Evolutionary conservation across 2,113 vertebrate species (phyloP), one percentile per base, ranked within the genome.

Genomic region (Hippopotamus amphibius): DNA sequence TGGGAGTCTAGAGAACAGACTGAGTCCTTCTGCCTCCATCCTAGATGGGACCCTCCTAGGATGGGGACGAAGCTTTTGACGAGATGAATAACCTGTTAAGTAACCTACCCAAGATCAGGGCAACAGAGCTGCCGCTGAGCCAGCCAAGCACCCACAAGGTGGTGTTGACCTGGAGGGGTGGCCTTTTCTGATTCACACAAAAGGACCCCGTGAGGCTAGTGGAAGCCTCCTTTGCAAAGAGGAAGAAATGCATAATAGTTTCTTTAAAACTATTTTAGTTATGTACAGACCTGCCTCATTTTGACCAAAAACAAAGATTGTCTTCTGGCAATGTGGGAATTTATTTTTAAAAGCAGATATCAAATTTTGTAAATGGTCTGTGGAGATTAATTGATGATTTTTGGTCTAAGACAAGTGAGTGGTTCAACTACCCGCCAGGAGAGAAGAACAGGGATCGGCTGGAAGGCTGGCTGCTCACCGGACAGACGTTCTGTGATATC

Each of bases 401-500:
- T 68, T 24, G 24, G 21, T 41, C 85, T 37, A 22, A 92, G 72
- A 41, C n/a, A n/a, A 37, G 33, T 41, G 63, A n/a, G 24, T 55
- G 28, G 50, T 48, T 74, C 61, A 57, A 30, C 21, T 76, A 11
- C 30, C n/a, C 1, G 65, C 11, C 17, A 3, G 82, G 33, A 41
- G 33, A 76, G 79, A 46, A 55, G 43, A 53, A 59, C 12, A 66
- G 76, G n/a, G 26, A 57, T 2, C 2, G 21, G 10, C 59, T 15
- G 2, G 68, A 41, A 11, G 10, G 26, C 6, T 21, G 15, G 46
- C 37, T 5, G 1, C 14, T 98, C 97, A 99, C 98, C 98, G 66
- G 98, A 90, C 72, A 99, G 91, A 13, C 66, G 61, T 2, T 98
- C 98, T 0, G 97, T 97, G 96, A 99, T 66, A 5, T 97, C 93